These are phyloP conservation scores for Parnassius orleans DNA, from an alignment of 2,888 invertebrate species.

Conservation along the genomic window DNA sequence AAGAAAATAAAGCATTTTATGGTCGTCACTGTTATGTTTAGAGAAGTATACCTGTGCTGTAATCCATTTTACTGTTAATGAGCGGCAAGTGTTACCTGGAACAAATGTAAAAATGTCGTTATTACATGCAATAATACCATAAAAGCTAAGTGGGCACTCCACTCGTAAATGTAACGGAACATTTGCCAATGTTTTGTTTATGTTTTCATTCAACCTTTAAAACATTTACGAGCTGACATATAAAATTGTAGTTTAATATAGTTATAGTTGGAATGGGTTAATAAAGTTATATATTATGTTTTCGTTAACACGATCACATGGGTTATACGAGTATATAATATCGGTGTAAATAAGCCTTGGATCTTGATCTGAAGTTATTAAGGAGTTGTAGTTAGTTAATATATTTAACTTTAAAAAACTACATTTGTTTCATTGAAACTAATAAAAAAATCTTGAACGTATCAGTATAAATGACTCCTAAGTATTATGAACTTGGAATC, in stretches of 20 bases:
- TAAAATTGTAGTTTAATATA: constrained; percentile 27
- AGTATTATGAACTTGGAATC: no score
- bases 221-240: constrained; percentile 26
- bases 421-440: no score
- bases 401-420: no score
- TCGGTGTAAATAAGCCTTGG: no score
- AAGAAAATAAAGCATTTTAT: no score
- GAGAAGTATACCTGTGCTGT: constrained; percentile 13
- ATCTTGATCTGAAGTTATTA: no score
- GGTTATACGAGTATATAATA: no score
- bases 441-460: no score
- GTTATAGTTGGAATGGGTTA: constrained; percentile 28
- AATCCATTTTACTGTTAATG: constrained; percentile 19
- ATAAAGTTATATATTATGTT: neutral
- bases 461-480: no score
- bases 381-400: no score
- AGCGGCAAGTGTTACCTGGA: constrained; percentile 39
- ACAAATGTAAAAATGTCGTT: constrained; percentile 37
- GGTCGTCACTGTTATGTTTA: neutral
- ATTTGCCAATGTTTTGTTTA: constrained; percentile 38
- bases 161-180: constrained; percentile 40
- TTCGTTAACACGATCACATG: no score
- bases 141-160: constrained; percentile 36
- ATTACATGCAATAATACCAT: constrained; percentile 38
- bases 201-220: constrained; percentile 34